phyloP scores from a whole-genome alignment of 2,797 vertebrate species.

The Corythornis leucogaster region DNA sequence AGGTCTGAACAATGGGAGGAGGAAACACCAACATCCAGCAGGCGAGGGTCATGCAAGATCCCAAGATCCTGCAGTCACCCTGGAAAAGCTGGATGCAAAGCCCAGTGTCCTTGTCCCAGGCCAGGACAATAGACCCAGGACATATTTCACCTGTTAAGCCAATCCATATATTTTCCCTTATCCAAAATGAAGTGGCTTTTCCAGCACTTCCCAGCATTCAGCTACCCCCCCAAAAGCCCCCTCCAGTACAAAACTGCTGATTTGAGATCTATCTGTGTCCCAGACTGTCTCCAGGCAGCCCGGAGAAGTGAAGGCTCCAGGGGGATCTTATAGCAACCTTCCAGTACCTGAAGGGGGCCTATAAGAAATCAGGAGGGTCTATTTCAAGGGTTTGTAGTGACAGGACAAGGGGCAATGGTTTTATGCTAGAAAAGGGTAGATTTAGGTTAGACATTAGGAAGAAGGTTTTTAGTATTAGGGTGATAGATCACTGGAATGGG shows the following conservation, averaged over 20 bases:
- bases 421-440: no score
- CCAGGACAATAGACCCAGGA: not conserved
- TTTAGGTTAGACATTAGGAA: no score
- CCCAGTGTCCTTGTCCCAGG: not conserved
- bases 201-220: not conserved
- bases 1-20: fast-evolving
- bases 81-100: not conserved
- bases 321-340: no score
- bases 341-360: no score
- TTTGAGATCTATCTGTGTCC: not conserved
- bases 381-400: no score
- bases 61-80: not conserved
- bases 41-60: not conserved
- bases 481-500: no score
- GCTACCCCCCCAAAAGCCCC: not conserved
- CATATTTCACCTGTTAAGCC: not conserved
- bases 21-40: not conserved
- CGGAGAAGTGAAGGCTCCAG: no score
- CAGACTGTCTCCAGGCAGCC: not conserved
- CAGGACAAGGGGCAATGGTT: no score
- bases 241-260: not conserved
- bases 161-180: not conserved
- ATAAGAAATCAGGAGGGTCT: no score
- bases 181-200: not conserved
- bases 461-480: no score